phyloP scores from a whole-genome alignment of 2,888 invertebrate species.

The Aspidiotus rigidus region DNA sequence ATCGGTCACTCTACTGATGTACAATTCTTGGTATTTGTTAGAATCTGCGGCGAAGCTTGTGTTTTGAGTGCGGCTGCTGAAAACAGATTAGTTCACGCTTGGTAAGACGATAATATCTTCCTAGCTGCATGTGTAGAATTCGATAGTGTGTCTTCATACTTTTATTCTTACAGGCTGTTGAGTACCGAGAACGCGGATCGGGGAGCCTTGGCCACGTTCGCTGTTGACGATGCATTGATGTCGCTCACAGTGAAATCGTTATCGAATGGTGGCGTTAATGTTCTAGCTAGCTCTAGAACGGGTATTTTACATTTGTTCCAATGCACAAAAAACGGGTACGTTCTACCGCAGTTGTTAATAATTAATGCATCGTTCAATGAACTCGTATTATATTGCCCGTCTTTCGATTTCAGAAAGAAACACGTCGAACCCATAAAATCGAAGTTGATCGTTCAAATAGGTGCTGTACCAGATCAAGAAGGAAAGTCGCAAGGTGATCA shows the following conservation, averaged over 20 bases:
- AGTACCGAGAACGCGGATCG: constrained; percentile 9
- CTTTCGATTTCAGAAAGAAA: constrained; percentile 18
- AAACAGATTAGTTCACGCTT: constrained; percentile 20
- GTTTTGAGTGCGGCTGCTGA: constrained; percentile 22
- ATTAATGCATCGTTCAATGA: background rate
- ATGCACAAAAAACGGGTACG: constrained; percentile 26
- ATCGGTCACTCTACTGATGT: constrained; percentile 27
- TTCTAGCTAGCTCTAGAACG: constrained; percentile 21
- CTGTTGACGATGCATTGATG: constrained; percentile 20
- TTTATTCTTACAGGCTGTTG: constrained; percentile 11
- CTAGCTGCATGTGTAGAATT: background rate
- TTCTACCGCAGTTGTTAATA: background rate
- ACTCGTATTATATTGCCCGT: background rate
- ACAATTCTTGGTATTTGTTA: constrained; percentile 3
- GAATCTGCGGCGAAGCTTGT: constrained; percentile 23
- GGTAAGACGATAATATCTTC: background rate
- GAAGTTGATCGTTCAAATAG: constrained; percentile 28
- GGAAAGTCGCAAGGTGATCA: constrained; percentile 11
- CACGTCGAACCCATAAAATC: constrained; percentile 19
- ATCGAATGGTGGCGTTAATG: constrained; percentile 8
- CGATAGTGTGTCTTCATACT: background rate
- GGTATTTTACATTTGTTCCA: constrained; percentile 28
- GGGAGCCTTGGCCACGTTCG: constrained; percentile 18
- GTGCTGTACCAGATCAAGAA: constrained; percentile 16
- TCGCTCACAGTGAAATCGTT: constrained; percentile 11